Percentiles rank a stretch among this genome's conserved stretches.
These are phyloP conservation scores for Cremastobaeus sp. DNA, from an alignment of 2,888 invertebrate genomes.

Conservation along the genomic window DNA sequence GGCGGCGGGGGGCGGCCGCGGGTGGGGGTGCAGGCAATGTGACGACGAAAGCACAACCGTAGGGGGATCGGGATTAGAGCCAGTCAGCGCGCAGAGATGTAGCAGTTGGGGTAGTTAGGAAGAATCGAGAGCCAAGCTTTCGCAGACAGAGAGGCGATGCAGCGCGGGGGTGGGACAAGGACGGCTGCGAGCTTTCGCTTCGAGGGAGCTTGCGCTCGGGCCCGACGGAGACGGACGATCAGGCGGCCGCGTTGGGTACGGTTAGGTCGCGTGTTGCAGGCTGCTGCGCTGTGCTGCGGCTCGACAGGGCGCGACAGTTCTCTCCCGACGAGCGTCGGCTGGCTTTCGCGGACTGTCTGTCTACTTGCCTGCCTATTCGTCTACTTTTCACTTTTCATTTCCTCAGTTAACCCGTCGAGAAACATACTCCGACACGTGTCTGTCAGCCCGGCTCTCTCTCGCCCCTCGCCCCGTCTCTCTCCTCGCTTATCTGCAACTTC, in stretches of 20 bases:
- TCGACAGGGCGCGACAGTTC: constrained; percentile 76
- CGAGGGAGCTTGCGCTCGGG: constrained; percentile 53
- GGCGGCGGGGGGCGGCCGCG: neutral
- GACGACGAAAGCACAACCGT: constrained; percentile 51
- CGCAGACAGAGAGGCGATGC: constrained; percentile 21
- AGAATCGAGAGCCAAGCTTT: constrained; percentile 51
- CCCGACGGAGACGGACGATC: constrained; percentile 61
- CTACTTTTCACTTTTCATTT: constrained; percentile 32
- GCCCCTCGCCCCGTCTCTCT: constrained; percentile 8
- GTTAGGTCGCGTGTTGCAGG: constrained; percentile 76
- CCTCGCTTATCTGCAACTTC: constrained; percentile 17
- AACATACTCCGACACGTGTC: neutral
- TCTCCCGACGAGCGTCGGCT: constrained; percentile 75
- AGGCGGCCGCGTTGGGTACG: constrained; percentile 64
- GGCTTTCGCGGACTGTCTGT: constrained; percentile 65
- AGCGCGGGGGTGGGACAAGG: constrained; percentile 39
- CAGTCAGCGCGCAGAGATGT: constrained; percentile 43
- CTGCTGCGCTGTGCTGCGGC: constrained; percentile 75
- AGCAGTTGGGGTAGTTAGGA: constrained; percentile 53
- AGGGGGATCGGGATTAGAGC: constrained; percentile 38
- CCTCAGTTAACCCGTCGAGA: constrained; percentile 18
- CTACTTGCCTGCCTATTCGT: constrained; percentile 24
- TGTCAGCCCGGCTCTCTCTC: neutral
- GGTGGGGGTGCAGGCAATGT: constrained; percentile 23
- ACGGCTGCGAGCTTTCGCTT: constrained; percentile 31